Base-by-base conservation (phyloP, 1,140 invertebrate species). In the Hesperophylax magnus region DNA sequence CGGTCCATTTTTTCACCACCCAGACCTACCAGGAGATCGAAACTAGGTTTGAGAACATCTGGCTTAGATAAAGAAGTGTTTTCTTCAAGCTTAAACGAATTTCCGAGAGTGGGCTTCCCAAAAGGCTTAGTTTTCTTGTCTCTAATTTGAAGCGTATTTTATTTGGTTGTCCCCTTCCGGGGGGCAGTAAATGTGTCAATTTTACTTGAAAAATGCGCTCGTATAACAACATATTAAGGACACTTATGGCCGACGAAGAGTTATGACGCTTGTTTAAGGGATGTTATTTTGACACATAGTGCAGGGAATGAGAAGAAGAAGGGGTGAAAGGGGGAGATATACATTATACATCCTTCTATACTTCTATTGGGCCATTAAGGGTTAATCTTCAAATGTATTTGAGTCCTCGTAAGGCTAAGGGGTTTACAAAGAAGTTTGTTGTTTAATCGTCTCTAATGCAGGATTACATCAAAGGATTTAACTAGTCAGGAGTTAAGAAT, bases 141-240 rank as follows among this genome's bases (percentile, higher is more conserved):
- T 77, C 67, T 82, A 82, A 82, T 82, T 82, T 76, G 69, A 69
- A 76, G 22, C 77, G 22, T 76, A 75, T 79, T 76, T 72, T 52
- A 69, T 67, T 82, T 78, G 77, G 77, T 77, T 79, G 77, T 71
- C 39, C 75, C 31, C 69, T 69, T 76, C 63, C 47, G 14, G 14
- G 54, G 18, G 74, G 53, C 63, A 58, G 74, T 84, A 84, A 84
- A 84, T 79, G 82, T 84, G 82, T 81, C 82, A 84, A 84, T 84
- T 84, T 81, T 72, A 74, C 77, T 39, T 81, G 79, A 79, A 81
- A 84, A 81, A 84, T 84, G 69, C 74, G 82, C 53, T 84, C 79
- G 72, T 84, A 81, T 81, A 81, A 81, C 79, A 84, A 84, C 78
- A 79, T 83, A 81, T 54, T 72, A 67, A 47, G 65, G 72, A 77